Percentiles rank a stretch among this genome's conserved stretches.
phyloP scores from a whole-genome alignment of 1,140 invertebrate genomes.

The Papilio polytes region DNA sequence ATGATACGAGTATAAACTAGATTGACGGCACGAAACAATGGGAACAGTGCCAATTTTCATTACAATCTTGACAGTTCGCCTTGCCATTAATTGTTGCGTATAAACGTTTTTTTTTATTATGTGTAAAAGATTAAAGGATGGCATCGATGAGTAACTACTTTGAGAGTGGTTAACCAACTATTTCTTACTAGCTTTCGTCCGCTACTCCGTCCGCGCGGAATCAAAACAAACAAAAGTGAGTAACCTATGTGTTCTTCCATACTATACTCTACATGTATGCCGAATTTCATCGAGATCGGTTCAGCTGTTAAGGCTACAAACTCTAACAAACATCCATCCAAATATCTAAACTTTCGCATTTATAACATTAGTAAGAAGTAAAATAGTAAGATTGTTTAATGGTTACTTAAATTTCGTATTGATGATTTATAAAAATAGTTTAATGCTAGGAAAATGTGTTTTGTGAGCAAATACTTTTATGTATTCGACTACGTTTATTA shows the following conservation, averaged over 20 bases:
- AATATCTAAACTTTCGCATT: too few relatives aligned
- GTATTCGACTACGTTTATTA: too few relatives aligned
- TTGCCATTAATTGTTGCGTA: not conserved
- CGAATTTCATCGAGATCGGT: too few relatives aligned
- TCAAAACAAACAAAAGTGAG: too few relatives aligned
- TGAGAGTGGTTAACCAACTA: slow-evolving; percentile 11
- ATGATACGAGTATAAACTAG: slow-evolving; percentile 20
- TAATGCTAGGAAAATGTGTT: not conserved
- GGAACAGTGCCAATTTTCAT: slow-evolving; percentile 18
- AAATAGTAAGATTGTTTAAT: too few relatives aligned
- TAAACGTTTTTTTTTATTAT: slow-evolving; percentile 2
- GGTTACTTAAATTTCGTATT: not conserved
- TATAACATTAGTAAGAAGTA: too few relatives aligned
- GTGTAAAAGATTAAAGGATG: not conserved
- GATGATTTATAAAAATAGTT: not conserved
- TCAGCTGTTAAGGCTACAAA: too few relatives aligned
- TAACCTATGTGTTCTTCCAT: too few relatives aligned
- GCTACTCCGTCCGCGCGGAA: too few relatives aligned
- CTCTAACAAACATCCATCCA: too few relatives aligned
- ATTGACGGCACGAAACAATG: slow-evolving; percentile 9
- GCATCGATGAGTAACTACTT: not conserved
- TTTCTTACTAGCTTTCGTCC: not conserved
- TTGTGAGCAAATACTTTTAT: too few relatives aligned
- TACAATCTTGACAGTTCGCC: slow-evolving; percentile 3
- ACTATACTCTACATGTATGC: too few relatives aligned